Base-by-base conservation (phyloP, 2,797 vertebrate species). In the Periparus ater region DNA sequence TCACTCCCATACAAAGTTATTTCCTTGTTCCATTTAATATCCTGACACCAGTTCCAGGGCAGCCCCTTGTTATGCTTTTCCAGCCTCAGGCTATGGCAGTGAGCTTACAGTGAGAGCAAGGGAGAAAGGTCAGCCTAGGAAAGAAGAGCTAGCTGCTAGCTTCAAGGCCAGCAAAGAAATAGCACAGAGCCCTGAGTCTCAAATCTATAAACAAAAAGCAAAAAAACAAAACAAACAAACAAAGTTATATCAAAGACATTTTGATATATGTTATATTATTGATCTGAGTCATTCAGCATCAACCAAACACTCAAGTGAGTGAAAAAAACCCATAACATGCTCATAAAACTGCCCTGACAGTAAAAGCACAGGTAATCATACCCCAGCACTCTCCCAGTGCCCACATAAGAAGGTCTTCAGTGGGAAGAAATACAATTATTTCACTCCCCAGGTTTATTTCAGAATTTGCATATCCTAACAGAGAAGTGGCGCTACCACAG, bases 11-110 rank as follows among this genome's bases (percentile, higher is more conserved):
- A 44, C 6, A 93, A 63, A 88, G 42, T 26, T 92, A 76, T 85
- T 65, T 22, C 62, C 82, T 91, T 54, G 25, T 60, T 91, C 45
- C 68, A 11, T 88, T 87, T 89, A 62, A 95, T 40, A 93, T 89
- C 76, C 72, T 74, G 85, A 84, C 95, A 90, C 55, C 36, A 26
- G 67, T 88, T 65, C 78, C 75, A 79, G 83, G 74, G 89, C 89
- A 97, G 88, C 14, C 47, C 65, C 76, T 80, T 57, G 72, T 57
- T 50, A 83, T 4, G 65, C 76, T 94, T 54, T 66, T 65, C 85
- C 79, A 94, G 88, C 94, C 88, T 80, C 5, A 1, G 85, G 93
- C 89, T 60, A 14, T 9, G 1, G 76, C 5, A 15, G 23, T 19
- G 76, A 91, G 61, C 83, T 88, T 40, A 29, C 34, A 89, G 74